Conservation (phyloP, 2,888 invertebrate species). For the Chesias legatella region DNA sequence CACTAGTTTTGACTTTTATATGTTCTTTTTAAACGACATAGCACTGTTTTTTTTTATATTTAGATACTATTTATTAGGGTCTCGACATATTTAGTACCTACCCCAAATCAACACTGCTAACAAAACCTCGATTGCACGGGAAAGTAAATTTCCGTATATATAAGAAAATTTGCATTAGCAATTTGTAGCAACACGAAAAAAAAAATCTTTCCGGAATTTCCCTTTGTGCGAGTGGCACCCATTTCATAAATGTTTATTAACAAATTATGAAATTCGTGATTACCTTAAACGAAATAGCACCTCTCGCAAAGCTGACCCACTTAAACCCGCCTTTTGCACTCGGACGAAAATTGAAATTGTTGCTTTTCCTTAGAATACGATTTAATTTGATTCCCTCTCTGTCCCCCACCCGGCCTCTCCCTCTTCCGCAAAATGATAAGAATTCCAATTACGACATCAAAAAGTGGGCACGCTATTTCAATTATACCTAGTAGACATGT, state of each 20-base stretch:
- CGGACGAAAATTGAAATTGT: slow-evolving; percentile 26
- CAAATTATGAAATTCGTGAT: slow-evolving; percentile 11
- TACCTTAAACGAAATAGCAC: slow-evolving; percentile 16
- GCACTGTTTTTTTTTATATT: no score
- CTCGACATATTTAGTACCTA: no score
- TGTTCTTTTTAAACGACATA: no score
- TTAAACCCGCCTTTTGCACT: slow-evolving; percentile 24
- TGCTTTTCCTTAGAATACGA: slow-evolving; percentile 16
- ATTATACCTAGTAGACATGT: slow-evolving; percentile 13
- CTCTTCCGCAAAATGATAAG: slow-evolving; percentile 22
- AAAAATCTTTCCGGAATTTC: no score
- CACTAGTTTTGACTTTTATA: no score
- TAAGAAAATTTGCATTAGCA: no score
- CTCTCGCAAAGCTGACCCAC: slow-evolving; percentile 20
- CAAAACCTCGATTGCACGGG: no score
- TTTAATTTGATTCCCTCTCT: slow-evolving; percentile 12
- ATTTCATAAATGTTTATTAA: slow-evolving; percentile 15
- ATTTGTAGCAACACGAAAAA: no score
- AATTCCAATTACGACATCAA: slow-evolving; percentile 27
- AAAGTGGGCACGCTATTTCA: slow-evolving; percentile 22
- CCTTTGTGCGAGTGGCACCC: not conserved
- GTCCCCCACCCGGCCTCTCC: slow-evolving; percentile 3
- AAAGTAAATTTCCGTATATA: no score
- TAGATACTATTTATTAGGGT: no score
- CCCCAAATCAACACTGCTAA: no score